Percentiles rank a stretch among this genome's conserved stretches.
phyloP scores from a whole-genome alignment of 2,888 invertebrate species.

The Chrysomela aeneicollis region DNA sequence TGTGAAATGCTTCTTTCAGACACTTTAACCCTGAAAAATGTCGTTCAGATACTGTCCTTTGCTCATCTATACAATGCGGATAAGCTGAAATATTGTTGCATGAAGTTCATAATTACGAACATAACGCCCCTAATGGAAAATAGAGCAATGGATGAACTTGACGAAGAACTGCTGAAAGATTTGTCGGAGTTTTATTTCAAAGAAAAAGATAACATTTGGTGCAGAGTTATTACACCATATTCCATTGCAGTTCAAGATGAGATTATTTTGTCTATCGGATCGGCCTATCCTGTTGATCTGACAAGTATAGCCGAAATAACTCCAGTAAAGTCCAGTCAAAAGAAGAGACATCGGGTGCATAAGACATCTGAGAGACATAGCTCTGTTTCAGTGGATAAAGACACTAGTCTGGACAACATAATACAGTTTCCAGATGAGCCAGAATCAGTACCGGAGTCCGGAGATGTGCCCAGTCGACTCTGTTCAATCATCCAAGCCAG shows the following conservation, averaged over 20 bases:
- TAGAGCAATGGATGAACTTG: slow-evolving; percentile 70
- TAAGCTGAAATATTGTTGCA: slow-evolving; percentile 74
- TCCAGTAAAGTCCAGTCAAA: slow-evolving; percentile 38
- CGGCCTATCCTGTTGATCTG: slow-evolving; percentile 62
- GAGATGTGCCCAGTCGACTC: slow-evolving; percentile 41
- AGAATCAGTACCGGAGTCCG: slow-evolving; percentile 21
- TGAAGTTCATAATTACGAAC: slow-evolving; percentile 82
- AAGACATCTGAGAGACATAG: slow-evolving; percentile 32
- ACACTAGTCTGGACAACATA: slow-evolving; percentile 28
- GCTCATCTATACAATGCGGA: slow-evolving; percentile 78
- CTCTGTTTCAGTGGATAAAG: slow-evolving; percentile 24
- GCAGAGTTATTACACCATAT: slow-evolving; percentile 74
- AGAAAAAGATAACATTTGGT: slow-evolving; percentile 68
- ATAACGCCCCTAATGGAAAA: slow-evolving; percentile 75
- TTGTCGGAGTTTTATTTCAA: slow-evolving; percentile 74
- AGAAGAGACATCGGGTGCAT: slow-evolving; percentile 41
- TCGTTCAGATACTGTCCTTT: slow-evolving; percentile 78
- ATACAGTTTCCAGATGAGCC: slow-evolving; percentile 45
- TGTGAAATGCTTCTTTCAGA: slow-evolving; percentile 71
- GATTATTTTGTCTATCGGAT: slow-evolving; percentile 61
- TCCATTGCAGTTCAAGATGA: slow-evolving; percentile 71
- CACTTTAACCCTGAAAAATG: slow-evolving; percentile 77
- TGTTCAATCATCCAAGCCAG: slow-evolving; percentile 51
- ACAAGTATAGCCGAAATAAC: slow-evolving; percentile 58
- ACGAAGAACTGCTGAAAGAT: slow-evolving; percentile 68